Percentiles rank a stretch among this genome's conserved stretches.
These are phyloP conservation scores for Neolamprologus variostigma DNA, from an alignment of 2,113 vertebrate species.

Conservation along the genomic window DNA sequence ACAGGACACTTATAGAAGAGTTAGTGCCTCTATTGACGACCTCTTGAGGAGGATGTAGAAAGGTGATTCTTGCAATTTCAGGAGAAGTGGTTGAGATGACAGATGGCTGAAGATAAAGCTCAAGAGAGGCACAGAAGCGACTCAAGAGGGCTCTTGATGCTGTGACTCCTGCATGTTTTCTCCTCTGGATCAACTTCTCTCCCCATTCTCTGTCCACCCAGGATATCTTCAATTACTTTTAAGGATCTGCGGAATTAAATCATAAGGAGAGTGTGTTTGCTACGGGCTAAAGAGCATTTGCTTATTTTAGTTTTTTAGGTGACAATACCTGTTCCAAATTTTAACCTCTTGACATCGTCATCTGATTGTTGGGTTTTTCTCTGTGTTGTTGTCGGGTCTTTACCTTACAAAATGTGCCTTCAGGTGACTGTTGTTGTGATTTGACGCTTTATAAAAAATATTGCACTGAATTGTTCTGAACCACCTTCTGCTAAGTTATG, in stretches of 20 bases:
- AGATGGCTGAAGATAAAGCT: not conserved
- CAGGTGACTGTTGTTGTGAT: not conserved
- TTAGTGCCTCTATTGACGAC: not conserved
- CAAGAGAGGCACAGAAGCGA: not conserved
- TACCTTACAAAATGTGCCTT: not conserved
- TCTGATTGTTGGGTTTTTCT: not conserved
- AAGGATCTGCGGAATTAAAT: not conserved
- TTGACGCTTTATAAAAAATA: not conserved
- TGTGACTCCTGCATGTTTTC: not conserved
- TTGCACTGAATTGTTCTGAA: not conserved
- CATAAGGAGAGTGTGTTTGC: not conserved
- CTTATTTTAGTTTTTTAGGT: not conserved
- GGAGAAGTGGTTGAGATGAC: conserved; percentile 7
- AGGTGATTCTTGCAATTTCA: not conserved
- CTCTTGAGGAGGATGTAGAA: not conserved
- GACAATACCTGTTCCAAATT: not conserved
- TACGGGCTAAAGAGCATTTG: not conserved
- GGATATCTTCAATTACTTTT: not conserved
- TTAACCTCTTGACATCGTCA: not conserved
- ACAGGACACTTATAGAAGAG: conserved; percentile 31
- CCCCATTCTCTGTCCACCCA: not conserved
- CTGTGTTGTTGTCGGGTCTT: not conserved
- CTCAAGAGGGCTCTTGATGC: conserved; percentile 16
- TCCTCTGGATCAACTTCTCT: not conserved
- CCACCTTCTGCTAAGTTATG: not conserved